A percentile compares a stretch with the other conserved stretches of the same genome.
Conservation (phyloP, 2,113 vertebrate genomes). For the Cyanoliseus patagonus region DNA sequence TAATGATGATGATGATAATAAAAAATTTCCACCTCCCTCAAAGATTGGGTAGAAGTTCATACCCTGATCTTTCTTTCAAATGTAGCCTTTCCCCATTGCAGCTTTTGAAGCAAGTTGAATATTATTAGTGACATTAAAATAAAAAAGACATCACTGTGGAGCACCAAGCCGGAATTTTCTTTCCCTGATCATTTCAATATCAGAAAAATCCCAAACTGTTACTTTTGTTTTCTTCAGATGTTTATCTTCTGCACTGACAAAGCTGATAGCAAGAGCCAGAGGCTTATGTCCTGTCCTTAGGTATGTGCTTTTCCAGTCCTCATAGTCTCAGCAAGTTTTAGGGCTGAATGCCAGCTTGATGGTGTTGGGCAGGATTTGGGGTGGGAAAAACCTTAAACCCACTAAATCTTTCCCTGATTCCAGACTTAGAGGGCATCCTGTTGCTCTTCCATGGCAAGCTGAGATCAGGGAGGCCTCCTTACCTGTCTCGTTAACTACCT, state of each 20-base stretch:
- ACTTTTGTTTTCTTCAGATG: background rate
- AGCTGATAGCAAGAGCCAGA: background rate
- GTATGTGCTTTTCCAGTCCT: background rate
- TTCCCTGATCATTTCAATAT: background rate
- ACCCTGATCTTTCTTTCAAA: constrained; percentile 12
- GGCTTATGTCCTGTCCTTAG: background rate
- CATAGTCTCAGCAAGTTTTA: background rate
- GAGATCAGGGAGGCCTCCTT: background rate
- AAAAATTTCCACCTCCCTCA: background rate
- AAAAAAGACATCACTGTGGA: background rate
- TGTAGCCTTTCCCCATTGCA: background rate
- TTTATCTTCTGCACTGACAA: background rate
- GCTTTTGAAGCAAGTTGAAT: background rate
- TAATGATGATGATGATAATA: background rate
- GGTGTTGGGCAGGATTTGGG: background rate
- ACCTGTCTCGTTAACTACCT: background rate
- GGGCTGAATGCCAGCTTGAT: background rate
- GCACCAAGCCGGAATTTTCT: background rate
- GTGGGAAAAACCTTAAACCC: background rate
- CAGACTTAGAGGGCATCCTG: background rate
- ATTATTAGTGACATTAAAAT: background rate
- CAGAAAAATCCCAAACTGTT: background rate
- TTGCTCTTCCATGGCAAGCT: background rate
- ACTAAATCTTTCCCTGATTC: background rate
- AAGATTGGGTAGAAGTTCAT: background rate